Evolutionary conservation across 2,888 invertebrate genomes (phyloP).

Genomic region (Cotesia congregata): DNA sequence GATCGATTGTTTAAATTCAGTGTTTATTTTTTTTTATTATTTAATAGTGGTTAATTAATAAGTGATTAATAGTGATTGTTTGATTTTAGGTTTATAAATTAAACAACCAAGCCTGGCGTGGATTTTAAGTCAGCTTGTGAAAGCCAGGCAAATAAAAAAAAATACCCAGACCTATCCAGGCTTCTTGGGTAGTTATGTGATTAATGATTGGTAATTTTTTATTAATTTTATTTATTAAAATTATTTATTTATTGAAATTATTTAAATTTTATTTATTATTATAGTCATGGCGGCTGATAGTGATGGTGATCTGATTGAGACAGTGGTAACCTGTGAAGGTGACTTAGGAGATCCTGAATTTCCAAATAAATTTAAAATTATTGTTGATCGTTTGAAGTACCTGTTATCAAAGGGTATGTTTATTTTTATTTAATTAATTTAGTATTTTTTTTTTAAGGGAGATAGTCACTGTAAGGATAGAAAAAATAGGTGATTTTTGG

Average conservation of each 20-base stretch:
- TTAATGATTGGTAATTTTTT: slow-evolving; percentile 65
- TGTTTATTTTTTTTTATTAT: slow-evolving; percentile 2
- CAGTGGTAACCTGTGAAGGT: slow-evolving; percentile 93
- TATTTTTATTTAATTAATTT: slow-evolving; percentile 8
- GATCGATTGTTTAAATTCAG: background rate
- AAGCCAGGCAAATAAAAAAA: slow-evolving; percentile 57
- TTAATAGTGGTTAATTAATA: slow-evolving; percentile 11
- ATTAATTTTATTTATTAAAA: slow-evolving; percentile 18
- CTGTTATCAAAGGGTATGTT: slow-evolving; percentile 81
- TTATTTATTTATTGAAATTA: background rate
- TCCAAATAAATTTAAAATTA: slow-evolving; percentile 83
- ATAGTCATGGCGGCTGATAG: slow-evolving; percentile 86
- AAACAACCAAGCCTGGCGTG: slow-evolving; percentile 58
- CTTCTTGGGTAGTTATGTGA: slow-evolving; percentile 70
- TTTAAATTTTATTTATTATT: slow-evolving; percentile 36
- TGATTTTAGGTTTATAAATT: slow-evolving; percentile 49
- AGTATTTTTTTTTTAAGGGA: slow-evolving; percentile 11
- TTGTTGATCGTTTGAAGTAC: slow-evolving; percentile 83
- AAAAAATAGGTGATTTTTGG: too few relatives aligned
- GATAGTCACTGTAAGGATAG: background rate
- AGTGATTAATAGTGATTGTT: slow-evolving; percentile 30
- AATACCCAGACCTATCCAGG: slow-evolving; percentile 65
- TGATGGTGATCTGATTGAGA: slow-evolving; percentile 81
- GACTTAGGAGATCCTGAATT: slow-evolving; percentile 90
- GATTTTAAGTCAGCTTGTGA: slow-evolving; percentile 60